phyloP scores from a whole-genome alignment of 2,888 invertebrate genomes.

The Heliconius aoede region DNA sequence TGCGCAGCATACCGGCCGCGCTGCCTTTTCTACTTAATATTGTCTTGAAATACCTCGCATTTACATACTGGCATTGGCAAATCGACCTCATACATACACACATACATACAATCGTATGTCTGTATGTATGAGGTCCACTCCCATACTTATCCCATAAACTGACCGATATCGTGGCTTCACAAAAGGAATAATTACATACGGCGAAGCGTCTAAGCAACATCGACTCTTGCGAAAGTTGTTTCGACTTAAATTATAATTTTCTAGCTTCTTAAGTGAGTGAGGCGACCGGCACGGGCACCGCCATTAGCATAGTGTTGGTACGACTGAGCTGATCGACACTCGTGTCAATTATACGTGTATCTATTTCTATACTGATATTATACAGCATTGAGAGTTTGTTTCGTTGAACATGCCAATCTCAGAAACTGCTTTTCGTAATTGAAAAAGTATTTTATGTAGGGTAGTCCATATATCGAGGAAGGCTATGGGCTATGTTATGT shows the following conservation, averaged over 20 bases:
- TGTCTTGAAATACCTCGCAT: slow-evolving; percentile 53
- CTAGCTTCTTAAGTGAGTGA: slow-evolving; percentile 36
- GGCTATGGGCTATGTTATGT: no score
- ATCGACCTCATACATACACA: slow-evolving; percentile 1
- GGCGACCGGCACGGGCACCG: slow-evolving; percentile 56
- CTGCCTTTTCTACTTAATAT: slow-evolving; percentile 59
- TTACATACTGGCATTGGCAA: slow-evolving; percentile 44
- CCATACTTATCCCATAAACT: slow-evolving; percentile 4
- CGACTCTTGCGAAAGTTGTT: slow-evolving; percentile 16
- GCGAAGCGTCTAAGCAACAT: not conserved
- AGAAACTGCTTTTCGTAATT: not conserved
- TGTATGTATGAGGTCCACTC: not conserved
- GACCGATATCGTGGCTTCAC: slow-evolving; percentile 5
- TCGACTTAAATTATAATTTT: slow-evolving; percentile 26
- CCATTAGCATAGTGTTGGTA: slow-evolving; percentile 58
- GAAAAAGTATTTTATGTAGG: no score
- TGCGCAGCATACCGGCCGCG: slow-evolving; percentile 63
- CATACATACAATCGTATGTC: not conserved
- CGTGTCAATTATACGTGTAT: not conserved
- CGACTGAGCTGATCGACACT: not conserved
- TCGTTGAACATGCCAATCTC: not conserved
- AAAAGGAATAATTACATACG: slow-evolving; percentile 16
- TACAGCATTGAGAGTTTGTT: not conserved
- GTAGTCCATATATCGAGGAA: no score
- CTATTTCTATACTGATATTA: not conserved